phyloP scores from a whole-genome alignment of 2,888 invertebrate genomes.

The Hydrotaea diabolus region DNA sequence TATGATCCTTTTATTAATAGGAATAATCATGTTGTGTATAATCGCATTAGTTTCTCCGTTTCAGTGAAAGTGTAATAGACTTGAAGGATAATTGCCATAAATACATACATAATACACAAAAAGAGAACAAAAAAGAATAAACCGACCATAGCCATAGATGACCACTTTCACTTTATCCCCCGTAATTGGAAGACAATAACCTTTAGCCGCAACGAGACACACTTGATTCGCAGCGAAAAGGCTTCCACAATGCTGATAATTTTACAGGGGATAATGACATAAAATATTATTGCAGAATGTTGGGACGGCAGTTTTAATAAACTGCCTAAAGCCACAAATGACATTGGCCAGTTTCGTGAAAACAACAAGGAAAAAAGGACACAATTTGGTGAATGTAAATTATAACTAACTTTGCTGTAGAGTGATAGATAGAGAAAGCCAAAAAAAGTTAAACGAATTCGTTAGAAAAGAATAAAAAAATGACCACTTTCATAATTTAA shows the following conservation, averaged over 20 bases:
- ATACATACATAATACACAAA: too few relatives aligned
- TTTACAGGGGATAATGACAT: not conserved
- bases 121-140: too few relatives aligned
- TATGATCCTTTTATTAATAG: too few relatives aligned
- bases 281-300: not conserved
- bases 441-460: not conserved
- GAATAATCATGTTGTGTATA: too few relatives aligned
- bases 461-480: not conserved
- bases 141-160: not conserved
- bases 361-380: not conserved
- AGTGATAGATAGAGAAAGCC: not conserved
- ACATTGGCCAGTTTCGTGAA: not conserved
- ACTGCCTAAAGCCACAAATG: not conserved
- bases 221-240: not conserved
- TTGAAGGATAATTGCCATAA: too few relatives aligned
- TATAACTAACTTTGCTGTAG: not conserved
- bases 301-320: not conserved
- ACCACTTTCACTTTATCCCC: not conserved
- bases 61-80: too few relatives aligned
- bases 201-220: not conserved
- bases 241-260: not conserved
- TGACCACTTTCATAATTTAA: not conserved
- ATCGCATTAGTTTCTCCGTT: too few relatives aligned
- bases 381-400: not conserved
- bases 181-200: not conserved